A percentile compares a stretch with the other conserved stretches of the same genome.
These are phyloP conservation scores for Indicator maculatus DNA, from an alignment of 2,113 vertebrate genomes.

Conservation along the genomic window DNA sequence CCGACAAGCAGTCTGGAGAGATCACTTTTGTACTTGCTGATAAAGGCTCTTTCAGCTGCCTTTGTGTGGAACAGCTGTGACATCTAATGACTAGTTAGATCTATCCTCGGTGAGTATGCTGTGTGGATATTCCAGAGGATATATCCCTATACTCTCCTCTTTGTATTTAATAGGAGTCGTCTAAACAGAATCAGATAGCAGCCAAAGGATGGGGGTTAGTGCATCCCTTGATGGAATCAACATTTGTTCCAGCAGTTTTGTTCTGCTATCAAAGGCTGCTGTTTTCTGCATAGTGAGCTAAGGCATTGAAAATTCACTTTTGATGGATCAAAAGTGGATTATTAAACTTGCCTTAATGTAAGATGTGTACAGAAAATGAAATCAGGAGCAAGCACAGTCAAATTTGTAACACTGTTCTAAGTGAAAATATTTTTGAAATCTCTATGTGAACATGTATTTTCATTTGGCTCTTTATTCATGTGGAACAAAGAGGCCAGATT, in stretches of 20 bases:
- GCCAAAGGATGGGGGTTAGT: constrained; percentile 12
- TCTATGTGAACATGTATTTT: constrained; percentile 24
- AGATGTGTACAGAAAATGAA: constrained; percentile 32
- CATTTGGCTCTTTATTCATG: constrained; percentile 44
- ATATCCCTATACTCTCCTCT: constrained; percentile 67
- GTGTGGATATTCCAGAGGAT: constrained; percentile 67
- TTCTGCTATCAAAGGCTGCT: constrained; percentile 59
- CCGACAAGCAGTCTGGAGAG: constrained; percentile 53
- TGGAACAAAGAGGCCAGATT: constrained; percentile 28
- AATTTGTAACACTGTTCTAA: constrained; percentile 38
- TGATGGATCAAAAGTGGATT: constrained; percentile 49
- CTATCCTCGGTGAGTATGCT: constrained; percentile 67
- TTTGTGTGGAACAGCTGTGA: constrained; percentile 71
- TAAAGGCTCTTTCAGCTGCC: constrained; percentile 76
- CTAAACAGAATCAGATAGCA: constrained; percentile 22
- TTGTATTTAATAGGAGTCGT: constrained; percentile 60
- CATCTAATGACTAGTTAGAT: constrained; percentile 62
- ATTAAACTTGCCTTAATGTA: constrained; percentile 51
- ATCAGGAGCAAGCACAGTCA: constrained; percentile 12
- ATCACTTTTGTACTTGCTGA: constrained; percentile 67
- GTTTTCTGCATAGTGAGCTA: constrained; percentile 49
- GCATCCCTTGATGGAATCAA: constrained; percentile 26
- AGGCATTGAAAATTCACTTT: constrained; percentile 31
- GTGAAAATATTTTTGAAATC: constrained; percentile 40
- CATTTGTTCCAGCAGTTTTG: constrained; percentile 53